Base-by-base conservation (phyloP, 2,113 vertebrate genomes). In the Probosciger aterrimus region DNA sequence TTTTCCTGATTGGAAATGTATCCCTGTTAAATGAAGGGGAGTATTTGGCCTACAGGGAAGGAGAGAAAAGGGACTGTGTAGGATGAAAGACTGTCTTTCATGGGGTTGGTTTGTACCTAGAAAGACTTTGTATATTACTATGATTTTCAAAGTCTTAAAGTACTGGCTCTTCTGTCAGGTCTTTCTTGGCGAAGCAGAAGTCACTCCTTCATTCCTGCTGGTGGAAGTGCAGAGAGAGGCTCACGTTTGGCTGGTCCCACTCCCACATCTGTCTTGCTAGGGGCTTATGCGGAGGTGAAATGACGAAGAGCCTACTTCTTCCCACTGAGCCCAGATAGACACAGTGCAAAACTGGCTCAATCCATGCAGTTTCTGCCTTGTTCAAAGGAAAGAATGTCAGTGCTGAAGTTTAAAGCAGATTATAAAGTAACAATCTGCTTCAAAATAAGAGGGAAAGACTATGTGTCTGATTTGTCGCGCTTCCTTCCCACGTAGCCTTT, bases 261-360 rank as follows among this genome's bases (percentile, higher is more conserved):
- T 64, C 23, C 31, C 59, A 43, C 0, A 0, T 16, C 53, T 44
- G 12, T 24, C 73, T 44, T 15, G 27, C 8, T 0, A 57, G 35
- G 10, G 67, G 3, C 17, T 46, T 14, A 19, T 3, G 1, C 7
- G 70, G 35, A 60, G 18, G 16, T 68, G 39, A 37, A 24, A 33
- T 57, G 53, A 14, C 2, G 4, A 60, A 57, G 23, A 73, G n/a
- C 23, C 18, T 49, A 0, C 30, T 76, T 62, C 46, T 57, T 37
- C 33, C 52, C 63, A 4, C 17, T 24, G 25, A n/a, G 18, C 53
- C 65, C 37, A 59, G 7, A 43, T 0, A 12, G 63, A 23, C 31
- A 15, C 31, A 15, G 2, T 0, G 0, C 35, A 65, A 37, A 33
- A 43, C 2, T 12, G 27, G 27, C 73, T 64, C 19, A 14, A 4